Base-by-base conservation (phyloP, 2,888 invertebrate species). In the Scaptomyza cyrtandrae region DNA sequence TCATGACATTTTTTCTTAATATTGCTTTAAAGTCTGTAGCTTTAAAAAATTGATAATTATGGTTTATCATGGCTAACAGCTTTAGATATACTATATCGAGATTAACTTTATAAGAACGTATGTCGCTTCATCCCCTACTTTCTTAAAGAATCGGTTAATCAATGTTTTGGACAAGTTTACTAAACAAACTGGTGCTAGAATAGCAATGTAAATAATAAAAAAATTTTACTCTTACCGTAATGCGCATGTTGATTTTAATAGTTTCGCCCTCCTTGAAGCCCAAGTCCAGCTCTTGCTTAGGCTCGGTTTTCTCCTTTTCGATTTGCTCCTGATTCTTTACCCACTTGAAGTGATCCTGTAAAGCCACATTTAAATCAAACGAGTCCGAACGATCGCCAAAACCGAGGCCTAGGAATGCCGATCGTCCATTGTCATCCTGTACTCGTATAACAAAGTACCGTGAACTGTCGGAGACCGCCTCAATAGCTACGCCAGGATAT, bases 191-290 rank as follows among this genome's bases (percentile, higher is more conserved):
- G 14, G 14, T 4, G 14, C 13, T 33, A 49, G 27, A n/a, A 46
- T 10, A 6, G 24, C n/a, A 9, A 10, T 2, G 3, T 6, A 24
- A 24, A 24, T 9, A 3, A 14, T 39, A 3, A 10, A 29, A 3
- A 13, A 3, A 6, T 9, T 46, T 11, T 1, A 13, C 7, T 53
- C 57, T 66, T 24, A 97, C 97, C 75, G 97, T 97, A 77, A 98
- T 98, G 93, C 98, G 97, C 96, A 99, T 98, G 91, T 99, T 99
- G 69, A 99, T 98, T 93, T 98, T 99, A 78, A 99, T 99, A 1
- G 99, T 99, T 93, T 99, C 98, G 19, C 99, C 99, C 90, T 99
- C 99, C 91, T 99, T 99, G 91, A 99, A 99, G 52, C 98, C 97
- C 58, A 99, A 94, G 93, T 99, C 99, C 44, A 99, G 93, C 85